Base-by-base conservation (phyloP, 1,140 invertebrate genomes). In the Ostrea edulis region DNA sequence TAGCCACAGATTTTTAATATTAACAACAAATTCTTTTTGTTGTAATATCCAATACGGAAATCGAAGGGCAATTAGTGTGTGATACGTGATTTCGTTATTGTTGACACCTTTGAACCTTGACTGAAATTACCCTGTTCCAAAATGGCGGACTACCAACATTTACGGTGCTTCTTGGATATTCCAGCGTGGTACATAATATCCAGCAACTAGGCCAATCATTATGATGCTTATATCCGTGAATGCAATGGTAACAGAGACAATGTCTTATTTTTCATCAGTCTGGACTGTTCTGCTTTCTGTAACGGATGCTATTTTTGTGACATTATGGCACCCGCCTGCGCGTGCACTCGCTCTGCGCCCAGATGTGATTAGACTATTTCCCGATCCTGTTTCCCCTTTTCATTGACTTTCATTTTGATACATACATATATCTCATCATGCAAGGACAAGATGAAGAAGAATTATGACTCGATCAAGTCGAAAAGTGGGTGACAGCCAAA, bases 271-370 rank as follows among this genome's bases (percentile, higher is more conserved):
- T 77, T 14, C 20, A 82, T 82, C 25, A 22, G 20, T 14, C 22
- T 82, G 17, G 81, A 82, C 20, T 82, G 81, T 82, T 44, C 81
- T 0, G 81, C 25, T 52, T 44, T 82, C 7, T 82, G 81, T 51
- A 12, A 51, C 11, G 52, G 81, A 44, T 82, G 44, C 51, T 82
- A 51, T 20, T 82, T 82, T n/a, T 82, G 44, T 51, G 29, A 44
- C 14, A 29, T 14, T n/a, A 12, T 51, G 8, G 12, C 44, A 5
- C 44, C 81, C 14, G 35, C 51, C 29, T 82, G 81, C 81, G 29
- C 81, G 14, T 22, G 20, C 52, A 17, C 55, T 12, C 55, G 14
- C 14, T 5, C 17, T 53, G 29, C 52, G n/a, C 17, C 11, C 20
- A 44, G 81, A 52, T 29, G 8, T 14, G 12, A 82, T 82, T 82